Evolutionary conservation across 2,888 invertebrate species (phyloP).

Genomic region (Drosophila nr. medialis): DNA sequence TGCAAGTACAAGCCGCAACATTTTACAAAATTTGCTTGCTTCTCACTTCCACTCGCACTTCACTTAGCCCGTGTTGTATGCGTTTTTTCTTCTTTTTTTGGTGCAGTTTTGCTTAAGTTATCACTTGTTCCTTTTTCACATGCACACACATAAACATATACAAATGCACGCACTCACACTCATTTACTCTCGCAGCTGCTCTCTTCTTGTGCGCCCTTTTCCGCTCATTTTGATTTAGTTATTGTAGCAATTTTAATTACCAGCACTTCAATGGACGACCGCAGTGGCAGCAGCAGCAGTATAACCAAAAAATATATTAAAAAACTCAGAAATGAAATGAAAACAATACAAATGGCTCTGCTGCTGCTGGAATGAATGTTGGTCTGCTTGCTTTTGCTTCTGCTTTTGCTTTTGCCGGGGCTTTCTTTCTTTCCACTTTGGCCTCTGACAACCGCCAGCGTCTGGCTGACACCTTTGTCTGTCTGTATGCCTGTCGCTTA

Average conservation of each 20-base stretch:
- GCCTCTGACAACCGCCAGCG: constrained; percentile 57
- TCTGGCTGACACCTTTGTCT: constrained; percentile 64
- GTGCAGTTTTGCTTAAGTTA: constrained; percentile 64
- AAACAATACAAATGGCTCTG: constrained; percentile 67
- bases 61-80: constrained; percentile 2
- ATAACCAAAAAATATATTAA: constrained; percentile 30
- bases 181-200: constrained; percentile 39
- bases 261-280: constrained; percentile 62
- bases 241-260: constrained; percentile 76
- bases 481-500: constrained; percentile 37
- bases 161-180: constrained; percentile 8
- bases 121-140: constrained; percentile 63
- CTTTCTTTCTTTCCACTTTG: constrained; percentile 55
- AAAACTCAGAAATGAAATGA: constrained; percentile 53
- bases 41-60: constrained; percentile 52
- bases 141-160: constrained; percentile 18
- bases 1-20: constrained; percentile 50
- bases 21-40: constrained; percentile 62
- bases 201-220: constrained; percentile 9
- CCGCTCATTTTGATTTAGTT: constrained; percentile 71
- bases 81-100: constrained; percentile 13
- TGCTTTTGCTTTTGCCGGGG: constrained; percentile 17
- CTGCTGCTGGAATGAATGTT: constrained; percentile 20
- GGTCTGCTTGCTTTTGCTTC: constrained; percentile 14
- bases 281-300: constrained; percentile 20